Percentiles rank a stretch among this genome's conserved stretches.
These are phyloP conservation scores for Rhabdornis inornatus DNA, from an alignment of 2,113 vertebrate species.

Conservation along the genomic window DNA sequence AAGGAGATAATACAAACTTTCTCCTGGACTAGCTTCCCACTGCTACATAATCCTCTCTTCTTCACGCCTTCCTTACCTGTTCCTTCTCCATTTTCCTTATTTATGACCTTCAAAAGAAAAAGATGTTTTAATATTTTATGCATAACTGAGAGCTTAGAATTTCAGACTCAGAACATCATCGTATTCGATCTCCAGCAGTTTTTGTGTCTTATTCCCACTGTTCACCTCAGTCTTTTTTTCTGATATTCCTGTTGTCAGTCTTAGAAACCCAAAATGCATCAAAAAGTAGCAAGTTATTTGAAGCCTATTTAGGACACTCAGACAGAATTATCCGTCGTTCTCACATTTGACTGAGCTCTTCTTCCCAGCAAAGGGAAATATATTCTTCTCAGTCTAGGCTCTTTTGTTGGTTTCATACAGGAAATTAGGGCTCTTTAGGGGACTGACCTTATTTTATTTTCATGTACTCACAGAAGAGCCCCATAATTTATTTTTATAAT, in stretches of 20 bases:
- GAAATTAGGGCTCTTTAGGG: background rate
- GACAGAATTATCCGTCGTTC: background rate
- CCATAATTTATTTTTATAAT: background rate
- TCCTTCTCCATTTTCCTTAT: background rate
- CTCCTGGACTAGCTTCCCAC: background rate
- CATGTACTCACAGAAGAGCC: background rate
- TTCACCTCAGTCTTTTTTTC: background rate
- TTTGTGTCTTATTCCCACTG: background rate
- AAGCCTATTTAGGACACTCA: background rate
- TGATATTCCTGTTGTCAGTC: background rate
- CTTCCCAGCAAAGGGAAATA: background rate
- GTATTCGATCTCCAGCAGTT: background rate
- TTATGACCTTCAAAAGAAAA: background rate
- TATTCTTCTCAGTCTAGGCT: background rate
- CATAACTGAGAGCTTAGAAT: background rate
- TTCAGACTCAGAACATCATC: background rate
- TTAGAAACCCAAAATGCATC: background rate
- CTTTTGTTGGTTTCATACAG: background rate
- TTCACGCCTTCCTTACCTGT: background rate
- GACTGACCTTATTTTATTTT: background rate
- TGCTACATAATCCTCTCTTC: background rate
- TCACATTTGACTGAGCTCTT: background rate
- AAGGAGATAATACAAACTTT: background rate
- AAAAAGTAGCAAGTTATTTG: background rate
- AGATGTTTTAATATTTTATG: background rate